Conservation (phyloP, 2,113 vertebrate species). For the Entomyzon cyanotis region DNA sequence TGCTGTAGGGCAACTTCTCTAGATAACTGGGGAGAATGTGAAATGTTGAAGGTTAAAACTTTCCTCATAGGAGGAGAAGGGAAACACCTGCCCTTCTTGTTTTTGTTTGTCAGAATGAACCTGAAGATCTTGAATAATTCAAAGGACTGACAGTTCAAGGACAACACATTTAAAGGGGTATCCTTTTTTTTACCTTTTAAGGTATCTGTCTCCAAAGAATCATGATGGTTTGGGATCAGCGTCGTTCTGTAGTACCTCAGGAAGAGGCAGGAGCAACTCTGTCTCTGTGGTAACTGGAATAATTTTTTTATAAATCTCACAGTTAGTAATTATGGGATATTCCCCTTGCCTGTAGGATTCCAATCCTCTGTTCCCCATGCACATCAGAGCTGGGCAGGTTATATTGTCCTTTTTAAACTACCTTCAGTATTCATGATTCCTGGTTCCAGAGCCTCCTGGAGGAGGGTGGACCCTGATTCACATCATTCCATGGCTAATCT, state of each 20-base stretch:
- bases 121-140: not conserved
- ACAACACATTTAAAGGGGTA: not conserved
- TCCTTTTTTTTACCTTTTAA: not conserved
- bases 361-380: not conserved
- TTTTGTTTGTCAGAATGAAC: not conserved
- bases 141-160: not conserved
- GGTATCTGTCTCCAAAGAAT: slow-evolving; percentile 75
- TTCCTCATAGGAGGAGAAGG: not conserved
- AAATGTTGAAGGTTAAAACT: not conserved
- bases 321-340: not conserved
- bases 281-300: slow-evolving; percentile 50
- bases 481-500: not conserved
- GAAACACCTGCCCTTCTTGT: not conserved
- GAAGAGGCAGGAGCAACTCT: not conserved
- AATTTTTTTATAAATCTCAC: not conserved
- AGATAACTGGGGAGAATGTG: not conserved
- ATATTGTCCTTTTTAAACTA: not conserved
- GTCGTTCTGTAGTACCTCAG: not conserved
- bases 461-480: not conserved
- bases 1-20: not conserved
- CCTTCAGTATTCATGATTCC: not conserved
- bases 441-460: not conserved
- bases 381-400: not conserved
- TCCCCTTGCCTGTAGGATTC: not conserved
- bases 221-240: not conserved